A percentile compares a stretch with the other conserved stretches of the same genome.
Evolutionary conservation across 2,888 invertebrate species (phyloP).

Genomic region (Yponomeuta cagnagella): DNA sequence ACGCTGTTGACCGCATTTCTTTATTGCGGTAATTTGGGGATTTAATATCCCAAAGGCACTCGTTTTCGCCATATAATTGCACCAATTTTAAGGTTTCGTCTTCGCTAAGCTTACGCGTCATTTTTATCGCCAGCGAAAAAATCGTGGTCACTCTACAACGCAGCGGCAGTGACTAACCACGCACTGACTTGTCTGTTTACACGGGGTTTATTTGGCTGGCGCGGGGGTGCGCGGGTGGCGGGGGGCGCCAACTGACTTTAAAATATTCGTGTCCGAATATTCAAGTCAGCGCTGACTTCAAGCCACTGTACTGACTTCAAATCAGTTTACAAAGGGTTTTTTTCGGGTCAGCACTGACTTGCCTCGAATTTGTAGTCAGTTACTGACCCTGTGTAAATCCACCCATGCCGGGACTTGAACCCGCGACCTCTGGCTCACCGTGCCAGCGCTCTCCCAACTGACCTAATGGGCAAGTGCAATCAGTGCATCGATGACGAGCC

Average conservation of each 20-base stretch:
- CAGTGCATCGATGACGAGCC: too few species aligned
- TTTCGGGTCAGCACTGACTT: too few species aligned
- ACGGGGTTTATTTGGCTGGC: background rate
- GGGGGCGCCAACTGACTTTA: conserved; percentile 15
- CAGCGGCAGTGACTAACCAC: background rate
- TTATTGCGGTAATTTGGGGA: too few species aligned
- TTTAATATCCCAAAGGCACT: conserved; percentile 8
- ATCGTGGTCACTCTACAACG: background rate
- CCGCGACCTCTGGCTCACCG: too few species aligned
- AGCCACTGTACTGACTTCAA: too few species aligned
- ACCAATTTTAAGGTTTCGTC: conserved; percentile 1
- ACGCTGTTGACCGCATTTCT: too few species aligned
- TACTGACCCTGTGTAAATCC: too few species aligned
- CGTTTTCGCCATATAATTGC: conserved; percentile 9
- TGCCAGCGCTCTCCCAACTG: too few species aligned
- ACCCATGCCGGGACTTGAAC: too few species aligned
- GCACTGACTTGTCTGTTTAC: background rate
- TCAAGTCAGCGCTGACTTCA: background rate
- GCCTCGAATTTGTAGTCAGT: too few species aligned
- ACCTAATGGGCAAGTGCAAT: too few species aligned
- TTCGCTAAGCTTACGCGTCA: background rate
- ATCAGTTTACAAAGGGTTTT: too few species aligned
- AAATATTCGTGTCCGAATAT: conserved; percentile 11
- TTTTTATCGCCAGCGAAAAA: background rate
- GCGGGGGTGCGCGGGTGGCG: conserved; percentile 14